Evolutionary conservation across 2,113 vertebrate genomes (phyloP), one percentile per base, ranked within the genome.

Genomic region (Bombycilla garrulus): DNA sequence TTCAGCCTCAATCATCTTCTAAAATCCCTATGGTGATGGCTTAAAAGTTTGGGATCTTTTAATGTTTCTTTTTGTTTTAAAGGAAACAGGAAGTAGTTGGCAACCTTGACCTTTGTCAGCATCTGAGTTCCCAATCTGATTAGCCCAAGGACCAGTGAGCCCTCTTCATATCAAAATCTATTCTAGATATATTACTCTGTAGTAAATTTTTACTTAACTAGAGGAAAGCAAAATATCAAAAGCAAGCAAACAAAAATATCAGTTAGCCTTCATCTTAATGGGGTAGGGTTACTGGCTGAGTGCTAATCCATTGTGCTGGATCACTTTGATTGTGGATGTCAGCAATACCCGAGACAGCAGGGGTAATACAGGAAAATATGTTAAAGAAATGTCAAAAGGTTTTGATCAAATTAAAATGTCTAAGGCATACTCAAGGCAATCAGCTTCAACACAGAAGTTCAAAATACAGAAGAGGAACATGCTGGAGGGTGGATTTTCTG

Each of bases 31-130:
- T 12, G 58, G 81, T 53, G 54, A 86, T 66, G 70, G 51, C 87
- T 95, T 57, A 95, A 95, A 97, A 91, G 88, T 94, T 93, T 38
- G 40, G 44, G 56, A 47, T 53, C 79, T 94, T 96, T 95, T 96
- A 70, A 73, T 92, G 81, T 83, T 93, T 96, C 82, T 71, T 93
- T 94, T 74, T 6, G 25, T 86, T 94, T 84, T 93, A 96, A 93
- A 86, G 94, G 93, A 95, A 96, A 83, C 74, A 93, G 88, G 92
- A 96, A 97, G 80, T 96, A 60, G n/a, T 71, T 87, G 89, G 79
- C 64, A 92, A 81, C 67, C 86, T 84, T 79, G 70, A 85, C 83
- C 66, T 88, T 74, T 86, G 86, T 57, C 73, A 85, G 51, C n/a
- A n/a, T 29, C 31, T 38, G 58, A 66, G 54, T 64, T 82, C 47